Evolutionary conservation across 2,888 invertebrate species (phyloP).

Genomic region (Drosophila meridiana): DNA sequence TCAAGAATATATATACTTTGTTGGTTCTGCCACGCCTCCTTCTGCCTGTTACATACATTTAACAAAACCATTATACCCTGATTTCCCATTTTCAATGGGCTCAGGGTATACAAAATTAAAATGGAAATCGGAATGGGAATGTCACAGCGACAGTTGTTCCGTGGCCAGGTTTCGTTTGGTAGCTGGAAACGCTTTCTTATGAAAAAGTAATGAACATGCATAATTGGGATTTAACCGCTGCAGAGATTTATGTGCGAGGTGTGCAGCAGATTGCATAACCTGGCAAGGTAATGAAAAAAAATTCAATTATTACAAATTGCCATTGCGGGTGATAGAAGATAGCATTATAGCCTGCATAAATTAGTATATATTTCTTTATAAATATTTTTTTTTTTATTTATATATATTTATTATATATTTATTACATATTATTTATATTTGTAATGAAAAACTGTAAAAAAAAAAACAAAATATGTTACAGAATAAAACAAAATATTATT

Average conservation of each 20-base stretch:
- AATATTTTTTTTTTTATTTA: too few relatives aligned
- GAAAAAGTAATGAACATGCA: constrained; percentile 47
- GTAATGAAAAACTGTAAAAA: neutral
- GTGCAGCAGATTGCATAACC: neutral
- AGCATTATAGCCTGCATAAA: too few relatives aligned
- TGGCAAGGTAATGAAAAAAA: constrained; percentile 1
- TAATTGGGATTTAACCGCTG: constrained; percentile 32
- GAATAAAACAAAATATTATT: too few relatives aligned
- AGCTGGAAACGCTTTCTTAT: constrained; percentile 6
- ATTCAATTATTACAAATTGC: neutral
- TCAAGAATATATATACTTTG: too few relatives aligned
- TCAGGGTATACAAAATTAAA: neutral
- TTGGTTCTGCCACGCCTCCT: too few relatives aligned
- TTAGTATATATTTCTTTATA: too few relatives aligned
- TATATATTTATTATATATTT: too few relatives aligned
- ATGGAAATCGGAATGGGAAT: neutral
- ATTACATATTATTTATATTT: too few relatives aligned
- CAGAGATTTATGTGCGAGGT: constrained; percentile 6
- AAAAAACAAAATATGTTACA: too few relatives aligned
- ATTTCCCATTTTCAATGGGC: too few relatives aligned
- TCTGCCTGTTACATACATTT: too few relatives aligned
- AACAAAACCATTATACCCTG: too few relatives aligned
- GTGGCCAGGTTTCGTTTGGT: neutral
- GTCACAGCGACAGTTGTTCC: neutral
- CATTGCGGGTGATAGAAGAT: neutral